A percentile compares a stretch with the other conserved stretches of the same genome.
Evolutionary conservation across 2,797 vertebrate genomes (phyloP).

Genomic region (Sandelia bainsii): DNA sequence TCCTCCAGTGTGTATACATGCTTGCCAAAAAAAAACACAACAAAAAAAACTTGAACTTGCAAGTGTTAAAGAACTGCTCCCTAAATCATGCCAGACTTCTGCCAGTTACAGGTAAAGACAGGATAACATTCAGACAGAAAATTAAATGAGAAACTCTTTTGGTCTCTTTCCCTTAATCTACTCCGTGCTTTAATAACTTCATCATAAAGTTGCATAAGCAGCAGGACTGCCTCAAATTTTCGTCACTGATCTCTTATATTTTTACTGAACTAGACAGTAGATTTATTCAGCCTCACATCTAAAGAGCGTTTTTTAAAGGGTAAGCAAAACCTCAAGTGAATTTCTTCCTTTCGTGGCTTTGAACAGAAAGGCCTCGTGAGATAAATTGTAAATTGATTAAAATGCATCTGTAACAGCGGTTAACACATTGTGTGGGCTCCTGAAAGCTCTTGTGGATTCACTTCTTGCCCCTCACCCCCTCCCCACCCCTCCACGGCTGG

Average conservation of each 20-base stretch:
- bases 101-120: constrained; percentile 9
- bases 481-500: constrained; percentile 47
- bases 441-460: constrained; percentile 56
- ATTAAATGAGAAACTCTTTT: constrained; percentile 19
- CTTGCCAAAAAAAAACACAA: constrained; percentile 38
- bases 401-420: constrained; percentile 63
- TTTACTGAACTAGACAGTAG: constrained; percentile 41
- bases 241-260: constrained; percentile 30
- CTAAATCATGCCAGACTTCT: constrained; percentile 32
- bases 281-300: constrained; percentile 20
- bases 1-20: constrained; percentile 21
- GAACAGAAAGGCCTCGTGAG: constrained; percentile 41
- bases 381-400: constrained; percentile 66
- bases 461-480: constrained; percentile 23
- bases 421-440: constrained; percentile 66
- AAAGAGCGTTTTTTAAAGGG: constrained; percentile 55
- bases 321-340: constrained; percentile 53
- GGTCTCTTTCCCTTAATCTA: constrained; percentile 32
- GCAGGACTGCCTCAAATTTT: constrained; percentile 35
- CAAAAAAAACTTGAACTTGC: constrained; percentile 35
- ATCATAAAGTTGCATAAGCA: constrained; percentile 53
- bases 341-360: constrained; percentile 44
- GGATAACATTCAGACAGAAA: constrained; percentile 15
- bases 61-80: constrained; percentile 30
- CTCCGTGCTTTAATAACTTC: constrained; percentile 36